phyloP scores from a whole-genome alignment of 2,113 vertebrate species.

The pig (Sus scrofa) region T2T-Sscrofa CM000819.6:112878001-112878500 shows the following conservation, averaged over 20 bases:
- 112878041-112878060: too few species aligned
- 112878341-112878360: conserved; percentile 51
- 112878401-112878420: conserved; percentile 63
- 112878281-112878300: conserved; percentile 5
- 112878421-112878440: conserved; percentile 54
- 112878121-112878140: conserved; percentile 36
- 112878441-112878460: conserved; percentile 43
- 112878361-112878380: conserved; percentile 71
- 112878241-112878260: not conserved
- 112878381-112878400: conserved; percentile 40
- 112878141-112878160: conserved; percentile 8
- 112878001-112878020: too few species aligned
- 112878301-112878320: not conserved
- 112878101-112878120: not conserved
- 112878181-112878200: not conserved
- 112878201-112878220: not conserved
- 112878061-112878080: too few species aligned
- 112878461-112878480: conserved; percentile 5
- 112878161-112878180: not conserved
- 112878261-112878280: not conserved
- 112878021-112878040: too few species aligned
- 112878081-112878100: not conserved
- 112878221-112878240: conserved; percentile 1
- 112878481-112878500: conserved; percentile 47
- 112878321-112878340: conserved; percentile 31